These are phyloP conservation scores for Anolis sagrei DNA, from an alignment of 2,113 vertebrate species.

Conservation along the genomic window DNA sequence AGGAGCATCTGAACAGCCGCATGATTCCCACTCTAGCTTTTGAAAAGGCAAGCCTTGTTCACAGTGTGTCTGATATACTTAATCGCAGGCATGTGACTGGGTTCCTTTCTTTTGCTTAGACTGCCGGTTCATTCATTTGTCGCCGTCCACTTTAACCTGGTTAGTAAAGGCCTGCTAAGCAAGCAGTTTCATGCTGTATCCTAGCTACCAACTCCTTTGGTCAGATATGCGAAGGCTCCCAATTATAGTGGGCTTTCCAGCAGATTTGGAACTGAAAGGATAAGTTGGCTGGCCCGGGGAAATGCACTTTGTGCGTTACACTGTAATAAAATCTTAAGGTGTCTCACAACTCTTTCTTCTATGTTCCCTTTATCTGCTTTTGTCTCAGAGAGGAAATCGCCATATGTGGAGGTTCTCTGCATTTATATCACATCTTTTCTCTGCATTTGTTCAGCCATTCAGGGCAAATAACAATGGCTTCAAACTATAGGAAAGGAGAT, in stretches of 20 bases:
- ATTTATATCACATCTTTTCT: slow-evolving; percentile 24
- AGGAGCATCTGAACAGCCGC: neutral
- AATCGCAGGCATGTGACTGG: slow-evolving; percentile 51
- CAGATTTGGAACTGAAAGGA: slow-evolving; percentile 68
- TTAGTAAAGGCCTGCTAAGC: slow-evolving; percentile 75
- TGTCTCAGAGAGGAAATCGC: slow-evolving; percentile 52
- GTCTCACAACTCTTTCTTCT: neutral
- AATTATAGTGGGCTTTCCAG: slow-evolving; percentile 74
- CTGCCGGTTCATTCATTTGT: slow-evolving; percentile 76
- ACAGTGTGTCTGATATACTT: slow-evolving; percentile 37
- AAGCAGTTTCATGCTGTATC: slow-evolving; percentile 85
- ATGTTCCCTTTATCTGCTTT: slow-evolving; percentile 45
- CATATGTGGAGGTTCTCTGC: neutral
- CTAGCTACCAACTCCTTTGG: slow-evolving; percentile 79
- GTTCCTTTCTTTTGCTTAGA: slow-evolving; percentile 64
- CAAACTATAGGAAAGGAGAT: too few relatives aligned
- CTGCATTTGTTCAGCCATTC: slow-evolving; percentile 10
- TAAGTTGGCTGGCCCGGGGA: slow-evolving; percentile 36
- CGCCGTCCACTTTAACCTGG: slow-evolving; percentile 66
- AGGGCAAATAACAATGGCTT: too few relatives aligned
- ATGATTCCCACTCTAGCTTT: neutral
- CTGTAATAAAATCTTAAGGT: neutral
- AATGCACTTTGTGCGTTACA: neutral
- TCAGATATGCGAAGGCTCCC: slow-evolving; percentile 74
- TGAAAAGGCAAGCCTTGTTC: neutral